phyloP scores from a whole-genome alignment of 2,888 invertebrate genomes.

The Epicampocera succincta region DNA sequence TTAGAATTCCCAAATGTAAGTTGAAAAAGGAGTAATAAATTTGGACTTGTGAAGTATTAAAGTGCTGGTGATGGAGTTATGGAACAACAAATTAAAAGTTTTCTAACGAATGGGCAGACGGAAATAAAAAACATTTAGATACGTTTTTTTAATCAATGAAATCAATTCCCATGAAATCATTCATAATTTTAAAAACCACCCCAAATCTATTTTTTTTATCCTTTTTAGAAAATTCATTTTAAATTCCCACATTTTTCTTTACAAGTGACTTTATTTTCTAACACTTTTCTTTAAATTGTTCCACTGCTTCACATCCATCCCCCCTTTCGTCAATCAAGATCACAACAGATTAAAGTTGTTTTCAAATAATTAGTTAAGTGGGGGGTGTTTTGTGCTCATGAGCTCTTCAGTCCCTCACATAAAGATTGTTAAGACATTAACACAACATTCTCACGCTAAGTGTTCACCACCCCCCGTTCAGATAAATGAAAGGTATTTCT shows the following conservation, averaged over 20 bases:
- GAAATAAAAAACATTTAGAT: too few species aligned
- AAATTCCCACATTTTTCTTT: conserved; percentile 43
- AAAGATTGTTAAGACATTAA: background rate
- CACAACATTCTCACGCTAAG: conserved; percentile 6
- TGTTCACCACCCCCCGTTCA: conserved; percentile 1
- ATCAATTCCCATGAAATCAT: background rate
- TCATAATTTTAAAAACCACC: too few species aligned
- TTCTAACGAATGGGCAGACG: too few species aligned
- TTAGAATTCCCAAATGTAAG: background rate
- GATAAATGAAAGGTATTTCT: too few species aligned
- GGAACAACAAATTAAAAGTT: too few species aligned
- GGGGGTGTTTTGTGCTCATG: conserved; percentile 5
- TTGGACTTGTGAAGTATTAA: too few species aligned
- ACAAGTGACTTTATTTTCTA: conserved; percentile 14
- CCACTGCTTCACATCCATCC: background rate
- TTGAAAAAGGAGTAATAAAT: background rate
- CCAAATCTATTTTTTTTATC: background rate
- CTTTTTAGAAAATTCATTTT: background rate
- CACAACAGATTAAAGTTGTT: background rate
- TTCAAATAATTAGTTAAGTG: conserved; percentile 22
- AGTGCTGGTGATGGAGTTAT: too few species aligned
- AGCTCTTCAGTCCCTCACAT: background rate
- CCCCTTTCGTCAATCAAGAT: background rate
- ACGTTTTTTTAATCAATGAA: too few species aligned
- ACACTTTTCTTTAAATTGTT: background rate